Base-by-base conservation (phyloP, 2,797 vertebrate genomes). In the Sphenodon punctatus region DNA sequence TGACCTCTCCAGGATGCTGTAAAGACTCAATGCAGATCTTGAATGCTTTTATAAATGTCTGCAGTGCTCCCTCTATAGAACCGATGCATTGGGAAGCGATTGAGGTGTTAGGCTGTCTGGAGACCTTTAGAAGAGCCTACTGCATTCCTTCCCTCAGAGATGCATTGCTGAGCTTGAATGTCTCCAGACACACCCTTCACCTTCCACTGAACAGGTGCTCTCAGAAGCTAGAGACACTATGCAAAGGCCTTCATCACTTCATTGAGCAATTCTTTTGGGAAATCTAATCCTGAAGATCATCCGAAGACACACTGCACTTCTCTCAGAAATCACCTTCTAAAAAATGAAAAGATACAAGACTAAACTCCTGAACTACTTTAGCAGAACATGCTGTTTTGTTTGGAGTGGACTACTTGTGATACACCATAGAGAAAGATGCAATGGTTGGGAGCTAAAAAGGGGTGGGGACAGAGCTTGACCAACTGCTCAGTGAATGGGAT, bases 71-170 rank as follows among this genome's bases (percentile, higher is more conserved):
- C 34, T 36, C 34, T 36, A 36, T n/a, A n/a, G n/a, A 36, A 34
- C 34, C 36, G 34, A 36, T 34, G 34, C 36, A 34, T 36, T 11
- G 0, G 65, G 25, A 55, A 53, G 46, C n/a, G 30, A 60, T 43
- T 41, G 39, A 42, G 12, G 27, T 20, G 42, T 17, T 63, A 13
- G 42, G n/a, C 25, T 63, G 27, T 14, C 5, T 1, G 0, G 43
- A 49, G 1, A 0, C 61, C 76, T 75, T 66, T 45, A 34, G 36
- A 45, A 55, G 38, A 39, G 19, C 67, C 59, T 2, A 5, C 82
- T 73, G 36, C n/a, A n/a, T n/a, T n/a, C n/a, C n/a, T 23, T 58
- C 1, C 0, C 4, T 6, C 0, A 56, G 20, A 36, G 19, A 22
- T 20, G 55, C 19, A 22, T 22, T 30, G 30, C 6, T 22, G 32